Base-by-base conservation (phyloP, 2,797 vertebrate species). In the Moxostoma hubbsi region DNA sequence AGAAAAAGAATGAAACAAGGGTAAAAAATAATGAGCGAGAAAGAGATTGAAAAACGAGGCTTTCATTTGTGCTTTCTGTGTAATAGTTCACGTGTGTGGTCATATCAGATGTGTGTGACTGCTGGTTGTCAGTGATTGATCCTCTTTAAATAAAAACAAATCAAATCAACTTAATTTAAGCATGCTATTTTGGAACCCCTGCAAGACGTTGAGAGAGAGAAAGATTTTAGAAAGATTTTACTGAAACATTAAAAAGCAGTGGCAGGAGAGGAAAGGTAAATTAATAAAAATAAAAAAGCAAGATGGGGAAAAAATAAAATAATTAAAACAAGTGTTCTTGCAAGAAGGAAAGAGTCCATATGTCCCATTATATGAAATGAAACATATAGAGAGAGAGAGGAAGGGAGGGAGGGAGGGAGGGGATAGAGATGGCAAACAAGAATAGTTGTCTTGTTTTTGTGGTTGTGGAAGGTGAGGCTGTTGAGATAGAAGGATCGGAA, bases 381-480 rank as follows among this genome's bases (percentile, higher is more conserved):
- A 43, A 69, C 64, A 54, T 43, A 45, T 45, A 24, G 58, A 53
- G 45, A 45, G 36, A 53, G 45, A 4, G 6, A 18, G 9, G 13
- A 24, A 43, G 24, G 18, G 11, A 53, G 45, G 6, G 4, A 18
- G 9, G 24, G 50, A 43, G 24, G 18, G 15, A 49, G n/a, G 47
- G 45, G 24, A 11, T 13, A 46, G 47, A 9, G 47, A 8, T 63
- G 45, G 54, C 16, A 55, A 13, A 53, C 57, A 51, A 80, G 77
- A 84, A 84, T 82, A 74, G 65, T 18, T 49, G 47, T 72, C 70
- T 83, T 84, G 83, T 85, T 84, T 76, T 55, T 62, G 16, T 36
- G 2, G 11, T 43, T 73, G 82, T 75, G 36, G 36, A 55, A 82
- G 65, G 78, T 70, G 76, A 77, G 53, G 66, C 43, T 49, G 11